These are phyloP conservation scores for Diploscapter pachys DNA, from an alignment of 1,140 invertebrate genomes.

Conservation along the genomic window DNA sequence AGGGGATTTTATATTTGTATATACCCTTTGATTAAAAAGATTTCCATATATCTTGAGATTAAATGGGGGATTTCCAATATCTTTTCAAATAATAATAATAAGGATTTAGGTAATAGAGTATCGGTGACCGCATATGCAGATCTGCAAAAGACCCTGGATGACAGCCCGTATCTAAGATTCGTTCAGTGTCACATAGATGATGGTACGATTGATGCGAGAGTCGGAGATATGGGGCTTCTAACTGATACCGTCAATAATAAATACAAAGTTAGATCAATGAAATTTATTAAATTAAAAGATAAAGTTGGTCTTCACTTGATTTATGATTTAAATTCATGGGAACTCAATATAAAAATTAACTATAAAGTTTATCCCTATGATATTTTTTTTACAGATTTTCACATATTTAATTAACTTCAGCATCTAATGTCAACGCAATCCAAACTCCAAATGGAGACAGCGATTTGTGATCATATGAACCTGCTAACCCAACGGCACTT, in stretches of 20 bases:
- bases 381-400: not conserved
- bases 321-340: not conserved
- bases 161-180: constrained; percentile 33
- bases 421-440: constrained; percentile 25
- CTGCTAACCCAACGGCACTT: constrained; percentile 28
- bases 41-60: not conserved
- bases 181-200: constrained; percentile 29
- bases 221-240: constrained; percentile 38
- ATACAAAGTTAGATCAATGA: constrained; percentile 17
- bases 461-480: constrained; percentile 34
- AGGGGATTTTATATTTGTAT: not conserved
- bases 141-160: constrained; percentile 33
- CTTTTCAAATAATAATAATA: not conserved
- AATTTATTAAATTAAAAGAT: constrained; percentile 10
- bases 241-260: constrained; percentile 40
- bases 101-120: constrained; percentile 20
- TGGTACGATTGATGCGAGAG: constrained; percentile 33
- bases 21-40: not conserved
- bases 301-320: no score
- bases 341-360: not conserved
- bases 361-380: not conserved
- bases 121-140: constrained; percentile 25
- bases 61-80: constrained; percentile 8
- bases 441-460: constrained; percentile 19
- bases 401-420: constrained; percentile 7